These are phyloP conservation scores for Aphelenchoides fujianensis DNA, from an alignment of 1,140 invertebrate species.

Conservation along the genomic window DNA sequence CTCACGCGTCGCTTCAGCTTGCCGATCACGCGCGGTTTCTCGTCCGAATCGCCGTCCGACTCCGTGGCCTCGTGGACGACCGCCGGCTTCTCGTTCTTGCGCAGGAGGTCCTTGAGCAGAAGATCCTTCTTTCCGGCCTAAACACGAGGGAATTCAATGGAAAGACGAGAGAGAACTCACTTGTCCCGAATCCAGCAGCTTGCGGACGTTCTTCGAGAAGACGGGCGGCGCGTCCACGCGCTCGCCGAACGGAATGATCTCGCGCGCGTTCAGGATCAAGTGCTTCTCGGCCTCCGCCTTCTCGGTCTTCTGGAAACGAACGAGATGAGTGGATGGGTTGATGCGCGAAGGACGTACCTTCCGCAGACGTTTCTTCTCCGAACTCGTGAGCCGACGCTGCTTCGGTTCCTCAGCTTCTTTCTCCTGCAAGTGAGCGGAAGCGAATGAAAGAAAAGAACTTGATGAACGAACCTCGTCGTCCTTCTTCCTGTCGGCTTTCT, in stretches of 20 bases:
- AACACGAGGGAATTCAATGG: background rate
- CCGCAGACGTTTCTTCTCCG: background rate
- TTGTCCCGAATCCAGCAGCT: background rate
- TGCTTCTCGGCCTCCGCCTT: background rate
- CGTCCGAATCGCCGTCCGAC: background rate
- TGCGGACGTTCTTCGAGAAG: conserved; percentile 1
- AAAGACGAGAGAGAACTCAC: no score
- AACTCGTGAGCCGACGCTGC: background rate
- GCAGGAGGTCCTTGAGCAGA: conserved; percentile 9
- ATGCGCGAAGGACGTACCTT: no score
- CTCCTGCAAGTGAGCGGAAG: background rate
- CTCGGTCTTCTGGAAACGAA: background rate
- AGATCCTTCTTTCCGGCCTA: conserved; percentile 22
- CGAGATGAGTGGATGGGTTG: no score
- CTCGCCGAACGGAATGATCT: conserved; percentile 17
- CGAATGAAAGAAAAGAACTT: background rate
- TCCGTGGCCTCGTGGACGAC: background rate
- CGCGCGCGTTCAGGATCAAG: conserved; percentile 18
- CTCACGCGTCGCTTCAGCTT: background rate
- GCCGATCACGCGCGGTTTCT: background rate
- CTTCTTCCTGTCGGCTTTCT: no score
- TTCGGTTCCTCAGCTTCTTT: background rate
- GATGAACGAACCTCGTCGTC: no score
- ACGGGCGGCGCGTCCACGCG: conserved; percentile 16
- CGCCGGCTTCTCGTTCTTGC: background rate